Conservation (phyloP, 2,888 invertebrate species). For the Alcis repandata region DNA sequence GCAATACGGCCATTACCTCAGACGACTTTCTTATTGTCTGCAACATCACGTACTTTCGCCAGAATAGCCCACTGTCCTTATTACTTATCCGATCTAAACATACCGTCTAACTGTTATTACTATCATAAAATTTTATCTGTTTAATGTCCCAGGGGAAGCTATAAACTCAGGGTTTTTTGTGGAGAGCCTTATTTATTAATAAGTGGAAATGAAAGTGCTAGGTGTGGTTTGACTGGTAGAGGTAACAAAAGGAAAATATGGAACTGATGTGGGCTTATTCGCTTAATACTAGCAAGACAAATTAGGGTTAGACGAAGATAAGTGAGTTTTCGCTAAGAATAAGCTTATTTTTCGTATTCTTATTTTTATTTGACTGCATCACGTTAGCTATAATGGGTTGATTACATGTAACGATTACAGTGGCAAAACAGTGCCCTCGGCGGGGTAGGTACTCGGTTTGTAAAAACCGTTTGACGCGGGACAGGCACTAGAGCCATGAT, state of each 20-base stretch:
- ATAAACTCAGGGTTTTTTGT: constrained; percentile 41
- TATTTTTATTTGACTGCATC: constrained; percentile 1
- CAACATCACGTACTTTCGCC: constrained; percentile 55
- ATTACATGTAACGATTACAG: too few relatives aligned
- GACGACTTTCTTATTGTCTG: constrained; percentile 59
- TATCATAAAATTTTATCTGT: constrained; percentile 55
- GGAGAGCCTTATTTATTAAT: constrained; percentile 40
- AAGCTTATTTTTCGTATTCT: background rate
- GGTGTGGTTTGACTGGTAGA: constrained; percentile 28
- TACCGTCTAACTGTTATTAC: constrained; percentile 53
- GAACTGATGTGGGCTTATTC: constrained; percentile 14
- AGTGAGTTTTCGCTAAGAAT: constrained; percentile 20
- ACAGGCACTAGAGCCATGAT: too few relatives aligned
- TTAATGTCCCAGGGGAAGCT: constrained; percentile 43
- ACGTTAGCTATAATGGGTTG: too few relatives aligned
- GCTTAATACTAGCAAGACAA: constrained; percentile 30
- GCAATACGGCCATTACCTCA: constrained; percentile 56
- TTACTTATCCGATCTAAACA: constrained; percentile 56
- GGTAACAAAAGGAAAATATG: constrained; percentile 34
- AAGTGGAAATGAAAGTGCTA: constrained; percentile 36
- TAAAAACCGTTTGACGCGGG: too few relatives aligned
- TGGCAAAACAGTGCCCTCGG: too few relatives aligned
- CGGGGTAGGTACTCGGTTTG: too few relatives aligned
- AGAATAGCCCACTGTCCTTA: constrained; percentile 52
- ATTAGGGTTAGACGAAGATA: constrained; percentile 40